Evolutionary conservation across 30 jellyfish, hydroid and myxozoan species (phyloP).

Genomic region (Aurelia aurita complex sp. Pacific): DNA sequence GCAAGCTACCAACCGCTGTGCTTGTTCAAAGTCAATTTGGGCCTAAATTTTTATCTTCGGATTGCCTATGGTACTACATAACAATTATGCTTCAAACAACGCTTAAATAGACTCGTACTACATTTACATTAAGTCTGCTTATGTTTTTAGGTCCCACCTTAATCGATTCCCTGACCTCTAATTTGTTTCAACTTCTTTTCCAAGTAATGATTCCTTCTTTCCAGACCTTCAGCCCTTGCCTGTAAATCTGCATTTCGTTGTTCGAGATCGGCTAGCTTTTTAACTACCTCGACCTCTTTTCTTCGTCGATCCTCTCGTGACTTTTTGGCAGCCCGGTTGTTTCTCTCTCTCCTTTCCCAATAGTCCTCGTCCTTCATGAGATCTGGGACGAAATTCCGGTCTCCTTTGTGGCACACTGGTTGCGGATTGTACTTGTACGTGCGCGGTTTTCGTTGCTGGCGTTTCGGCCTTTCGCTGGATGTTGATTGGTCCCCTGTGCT

Average conservation of each 20-base stretch:
- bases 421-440: constrained; percentile 88
- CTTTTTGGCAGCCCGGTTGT: constrained; percentile 88
- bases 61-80: too few species aligned
- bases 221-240: constrained; percentile 51
- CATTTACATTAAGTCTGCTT: too few species aligned
- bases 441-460: constrained; percentile 72
- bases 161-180: too few species aligned
- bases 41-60: too few species aligned
- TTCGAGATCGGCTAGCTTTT: constrained; percentile 58
- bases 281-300: constrained; percentile 83
- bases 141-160: too few species aligned
- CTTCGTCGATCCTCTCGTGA: constrained; percentile 94
- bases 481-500: constrained; percentile 15
- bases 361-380: constrained; percentile 73
- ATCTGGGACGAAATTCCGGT: constrained; percentile 82
- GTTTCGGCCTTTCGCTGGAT: constrained; percentile 1
- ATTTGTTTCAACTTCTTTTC: constrained; percentile 12
- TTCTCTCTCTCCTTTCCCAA: constrained; percentile 92
- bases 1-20: too few species aligned
- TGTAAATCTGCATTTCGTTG: constrained; percentile 49
- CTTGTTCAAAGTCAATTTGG: too few species aligned
- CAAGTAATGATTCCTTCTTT: constrained; percentile 33
- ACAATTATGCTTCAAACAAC: too few species aligned
- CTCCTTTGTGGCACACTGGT: constrained; percentile 82
- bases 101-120: too few species aligned